phyloP scores from a whole-genome alignment of 1,140 invertebrate species.

The Plectrocnemia conspersa region DNA sequence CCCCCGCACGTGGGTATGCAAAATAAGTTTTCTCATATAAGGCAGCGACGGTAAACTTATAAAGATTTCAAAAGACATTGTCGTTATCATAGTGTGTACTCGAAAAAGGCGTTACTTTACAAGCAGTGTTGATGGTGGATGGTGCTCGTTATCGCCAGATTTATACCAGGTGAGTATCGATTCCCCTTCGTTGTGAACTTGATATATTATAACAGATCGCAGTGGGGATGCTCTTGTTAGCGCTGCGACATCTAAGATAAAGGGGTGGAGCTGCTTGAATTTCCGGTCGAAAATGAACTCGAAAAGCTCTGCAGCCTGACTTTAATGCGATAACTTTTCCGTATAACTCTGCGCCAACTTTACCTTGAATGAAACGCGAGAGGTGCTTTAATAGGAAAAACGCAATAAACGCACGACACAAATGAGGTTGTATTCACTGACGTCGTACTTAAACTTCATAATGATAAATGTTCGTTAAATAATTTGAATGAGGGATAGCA shows the following conservation, averaged over 20 bases:
- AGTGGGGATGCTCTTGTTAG: neutral
- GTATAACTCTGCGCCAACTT: neutral
- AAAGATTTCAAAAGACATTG: too few species aligned
- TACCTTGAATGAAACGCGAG: too few species aligned
- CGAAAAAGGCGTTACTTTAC: neutral
- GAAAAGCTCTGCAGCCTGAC: neutral
- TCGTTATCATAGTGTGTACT: neutral
- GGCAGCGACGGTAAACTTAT: too few species aligned
- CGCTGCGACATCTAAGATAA: conserved; percentile 2
- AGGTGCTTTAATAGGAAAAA: too few species aligned
- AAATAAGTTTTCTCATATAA: too few species aligned
- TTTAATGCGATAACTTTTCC: conserved; percentile 7
- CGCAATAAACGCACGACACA: too few species aligned
- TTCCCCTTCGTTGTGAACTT: neutral
- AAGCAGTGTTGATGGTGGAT: neutral
- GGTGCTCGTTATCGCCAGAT: conserved; percentile 1
- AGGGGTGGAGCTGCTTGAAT: conserved; percentile 2
- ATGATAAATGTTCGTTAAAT: too few species aligned
- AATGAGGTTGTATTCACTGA: too few species aligned
- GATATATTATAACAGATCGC: neutral
- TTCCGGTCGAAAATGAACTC: conserved; percentile 8
- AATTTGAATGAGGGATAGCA: too few species aligned
- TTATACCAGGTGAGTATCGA: conserved; percentile 10
- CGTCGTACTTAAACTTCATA: too few species aligned
- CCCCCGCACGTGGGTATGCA: too few species aligned